Base-by-base conservation (phyloP, 1,140 invertebrate genomes). In the Sycophila sp. region DNA sequence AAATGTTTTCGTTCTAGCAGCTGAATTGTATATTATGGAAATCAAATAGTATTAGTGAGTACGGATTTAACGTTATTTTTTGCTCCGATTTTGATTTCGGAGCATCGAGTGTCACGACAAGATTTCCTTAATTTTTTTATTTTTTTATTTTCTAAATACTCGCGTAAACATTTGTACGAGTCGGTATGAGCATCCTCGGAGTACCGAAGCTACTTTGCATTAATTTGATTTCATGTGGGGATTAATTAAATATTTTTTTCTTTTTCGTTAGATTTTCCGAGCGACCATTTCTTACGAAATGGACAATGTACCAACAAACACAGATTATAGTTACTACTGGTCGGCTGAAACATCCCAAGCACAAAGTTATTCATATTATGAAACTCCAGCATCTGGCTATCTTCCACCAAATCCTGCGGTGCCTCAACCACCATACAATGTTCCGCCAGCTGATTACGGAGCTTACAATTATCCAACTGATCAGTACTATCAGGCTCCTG, bases 271-370 rank as follows among this genome's bases (percentile, higher is more conserved):
- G 60, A 64, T 38, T 64, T 58, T 47, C 22, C 32, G 40, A 71
- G 4, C 2, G 49, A 36, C 51, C 51, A 24, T 65, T 65, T 56
- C 60, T 42, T 34, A 22, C 17, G 60, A 75, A 65, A 83, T 83
- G 81, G 72, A 77, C 24, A 79, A 78, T 51, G 63, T 71, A 65
- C 70, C 75, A 47, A 40, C 71, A 26, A 80, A 81, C 28, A 55
- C 60, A 26, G 75, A 62, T 11, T 74, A 77, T 58, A 13, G 49
- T 2, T 78, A 78, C 65, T 80, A 77, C 34, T 83, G 83, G 83
- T 60, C 60, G 24, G 45, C 67, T n/a, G 71, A 67, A 38, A 40
- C 66, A n/a, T 64, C 74, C 38, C 69, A 74, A 32, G 19, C 55
- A 59, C 71, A 77, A 69, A 75, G 76, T 63, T 60, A 60, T 36